phyloP scores from a whole-genome alignment of 2,113 vertebrate species.

The Nyctereutes procyonoides region DNA sequence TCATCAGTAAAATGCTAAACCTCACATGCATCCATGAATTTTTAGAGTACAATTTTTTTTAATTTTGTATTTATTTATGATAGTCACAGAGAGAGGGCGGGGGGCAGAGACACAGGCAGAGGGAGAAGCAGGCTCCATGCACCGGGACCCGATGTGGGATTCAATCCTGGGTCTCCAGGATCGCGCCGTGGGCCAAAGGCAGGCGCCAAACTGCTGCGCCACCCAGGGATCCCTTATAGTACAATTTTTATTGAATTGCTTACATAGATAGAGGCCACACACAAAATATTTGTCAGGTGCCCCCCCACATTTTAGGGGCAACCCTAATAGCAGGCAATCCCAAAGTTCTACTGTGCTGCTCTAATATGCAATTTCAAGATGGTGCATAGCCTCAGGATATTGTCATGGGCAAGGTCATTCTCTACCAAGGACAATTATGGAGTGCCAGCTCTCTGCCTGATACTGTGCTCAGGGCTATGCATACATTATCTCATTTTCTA shows the following conservation, averaged over 20 bases:
- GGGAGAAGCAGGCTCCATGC: no score
- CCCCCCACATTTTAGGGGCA: not conserved
- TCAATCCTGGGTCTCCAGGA: no score
- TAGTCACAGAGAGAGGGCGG: no score
- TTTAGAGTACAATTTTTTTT: not conserved
- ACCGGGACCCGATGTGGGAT: no score
- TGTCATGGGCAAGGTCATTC: not conserved
- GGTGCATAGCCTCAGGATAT: not conserved
- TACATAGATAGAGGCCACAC: not conserved
- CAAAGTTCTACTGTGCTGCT: not conserved
- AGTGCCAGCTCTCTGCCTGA: not conserved
- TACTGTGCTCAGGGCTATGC: not conserved
- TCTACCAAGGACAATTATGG: not conserved
- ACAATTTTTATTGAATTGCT: not conserved
- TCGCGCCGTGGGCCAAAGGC: no score
- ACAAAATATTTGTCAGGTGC: slow-evolving; percentile 22
- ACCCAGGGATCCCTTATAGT: not conserved
- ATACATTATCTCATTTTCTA: not conserved
- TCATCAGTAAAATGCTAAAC: slow-evolving; percentile 25
- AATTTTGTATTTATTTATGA: no score
- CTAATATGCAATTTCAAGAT: not conserved
- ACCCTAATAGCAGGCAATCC: not conserved
- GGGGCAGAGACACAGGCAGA: no score
- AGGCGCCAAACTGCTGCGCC: no score
- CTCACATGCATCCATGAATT: not conserved